A percentile compares a stretch with the other conserved stretches of the same genome.
Evolutionary conservation across 2,113 vertebrate genomes (phyloP).

Genomic region (Melozone crissalis): DNA sequence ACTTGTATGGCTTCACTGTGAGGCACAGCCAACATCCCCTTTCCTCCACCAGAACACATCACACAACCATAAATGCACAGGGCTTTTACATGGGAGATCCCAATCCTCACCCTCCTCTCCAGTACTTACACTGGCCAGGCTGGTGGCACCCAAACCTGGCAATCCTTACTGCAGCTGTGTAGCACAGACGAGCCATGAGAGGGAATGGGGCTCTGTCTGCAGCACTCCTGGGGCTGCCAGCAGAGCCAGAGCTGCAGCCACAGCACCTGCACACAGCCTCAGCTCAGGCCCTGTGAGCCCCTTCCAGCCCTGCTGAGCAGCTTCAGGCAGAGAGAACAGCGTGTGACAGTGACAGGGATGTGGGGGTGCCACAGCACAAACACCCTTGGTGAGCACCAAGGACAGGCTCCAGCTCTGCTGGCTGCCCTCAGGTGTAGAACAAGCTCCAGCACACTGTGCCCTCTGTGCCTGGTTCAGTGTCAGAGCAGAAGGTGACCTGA

Average conservation of each 20-base stretch:
- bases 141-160: neutral
- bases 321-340: fast-evolving
- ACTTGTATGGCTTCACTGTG: neutral
- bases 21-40: neutral
- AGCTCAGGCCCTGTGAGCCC: neutral
- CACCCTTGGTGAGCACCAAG: neutral
- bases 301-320: neutral
- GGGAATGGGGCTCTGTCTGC: neutral
- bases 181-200: neutral
- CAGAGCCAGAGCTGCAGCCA: neutral
- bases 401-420: neutral
- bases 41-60: neutral
- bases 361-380: neutral
- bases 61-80: neutral
- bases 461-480: neutral
- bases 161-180: neutral
- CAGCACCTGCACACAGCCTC: too few species aligned
- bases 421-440: neutral
- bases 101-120: neutral
- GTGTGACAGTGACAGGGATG: neutral
- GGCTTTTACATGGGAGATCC: neutral
- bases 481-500: neutral
- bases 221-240: neutral
- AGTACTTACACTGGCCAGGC: neutral
- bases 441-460: neutral